Base-by-base conservation (phyloP, 1,140 invertebrate species). In the Cyclargus thomasi region DNA sequence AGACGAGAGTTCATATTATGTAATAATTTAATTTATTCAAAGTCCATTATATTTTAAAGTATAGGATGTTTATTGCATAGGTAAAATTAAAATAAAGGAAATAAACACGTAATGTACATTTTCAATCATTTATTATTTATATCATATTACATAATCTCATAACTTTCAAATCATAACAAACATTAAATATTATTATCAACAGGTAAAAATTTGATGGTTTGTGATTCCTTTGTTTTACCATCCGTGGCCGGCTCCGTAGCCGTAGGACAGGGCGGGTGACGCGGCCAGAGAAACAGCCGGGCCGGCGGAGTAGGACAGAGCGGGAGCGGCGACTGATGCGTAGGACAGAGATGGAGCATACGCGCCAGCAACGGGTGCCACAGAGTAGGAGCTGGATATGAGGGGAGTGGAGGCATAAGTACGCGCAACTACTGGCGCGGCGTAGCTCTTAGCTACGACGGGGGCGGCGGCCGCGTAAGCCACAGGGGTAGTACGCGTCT, bases 241-340 rank as follows among this genome's bases (percentile, higher is more conserved):
- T 64, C 74, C 74, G 57, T 74, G 72, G 3, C 64, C 70, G 67
- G 55, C 29, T 63, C 36, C 67, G n/a, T 68, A 65, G 21, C 68
- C 68, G 22, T 68, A 63, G 16, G 67, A 67, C 17, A 73, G 10
- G 10, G 67, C 73, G 20, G 71, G 69, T 55, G 69, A 72, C 11
- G 78, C 77, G 18, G 75, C 70, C 65, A 79, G 80, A 16, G 77
- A 71, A 10, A 70, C 53, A 39, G 70, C 73, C 63, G 82, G 77
- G 1, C 74, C 72, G 20, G 72, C 71, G 36, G 76, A 69, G 36
- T 76, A 76, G 1, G 74, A 64, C 7, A 77, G 66, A 62, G 79
- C 72, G 23, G 81, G 76, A 22, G 76, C 74, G 36, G 77, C 74
- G 64, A 79, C 78, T 11, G 76, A 69, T 10, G 72, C 62, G 66